These are phyloP conservation scores for Megaceryle maxima DNA, from an alignment of 2,113 vertebrate species.

Conservation along the genomic window DNA sequence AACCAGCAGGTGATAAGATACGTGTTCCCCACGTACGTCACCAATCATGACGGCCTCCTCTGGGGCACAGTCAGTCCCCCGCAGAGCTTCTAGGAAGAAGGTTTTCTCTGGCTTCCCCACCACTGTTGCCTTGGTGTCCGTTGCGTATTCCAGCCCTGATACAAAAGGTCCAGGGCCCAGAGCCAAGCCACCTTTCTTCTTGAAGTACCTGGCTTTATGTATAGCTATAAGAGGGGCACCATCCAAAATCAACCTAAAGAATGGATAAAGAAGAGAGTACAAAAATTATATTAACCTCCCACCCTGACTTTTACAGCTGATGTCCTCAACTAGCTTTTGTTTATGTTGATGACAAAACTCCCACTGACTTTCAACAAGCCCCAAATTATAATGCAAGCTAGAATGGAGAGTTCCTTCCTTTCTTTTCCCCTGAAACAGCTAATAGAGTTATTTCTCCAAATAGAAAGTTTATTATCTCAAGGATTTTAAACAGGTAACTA, in stretches of 20 bases:
- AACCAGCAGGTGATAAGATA: neutral
- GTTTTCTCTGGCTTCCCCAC: constrained; percentile 93
- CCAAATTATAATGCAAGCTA: neutral
- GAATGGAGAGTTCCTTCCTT: neutral
- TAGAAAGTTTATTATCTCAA: neutral
- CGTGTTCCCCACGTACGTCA: constrained; percentile 80
- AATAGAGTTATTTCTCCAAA: neutral
- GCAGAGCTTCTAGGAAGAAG: constrained; percentile 90
- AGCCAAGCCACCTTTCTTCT: constrained; percentile 88
- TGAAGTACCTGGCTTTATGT: constrained; percentile 96
- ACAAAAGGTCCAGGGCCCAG: constrained; percentile 95
- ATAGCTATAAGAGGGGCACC: constrained; percentile 94
- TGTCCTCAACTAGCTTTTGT: neutral
- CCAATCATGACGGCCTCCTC: constrained; percentile 94
- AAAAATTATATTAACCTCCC: neutral
- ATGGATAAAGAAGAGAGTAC: neutral
- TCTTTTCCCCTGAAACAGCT: neutral
- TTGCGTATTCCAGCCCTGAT: constrained; percentile 87
- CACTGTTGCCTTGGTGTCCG: constrained; percentile 83
- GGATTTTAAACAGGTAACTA: neutral
- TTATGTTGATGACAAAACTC: neutral
- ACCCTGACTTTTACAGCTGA: neutral
- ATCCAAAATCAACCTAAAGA: constrained; percentile 83
- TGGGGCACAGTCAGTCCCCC: constrained; percentile 70
- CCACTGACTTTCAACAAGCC: neutral